Base-by-base conservation (phyloP, 2,888 invertebrate species). In the Scaptomyza parva region DNA sequence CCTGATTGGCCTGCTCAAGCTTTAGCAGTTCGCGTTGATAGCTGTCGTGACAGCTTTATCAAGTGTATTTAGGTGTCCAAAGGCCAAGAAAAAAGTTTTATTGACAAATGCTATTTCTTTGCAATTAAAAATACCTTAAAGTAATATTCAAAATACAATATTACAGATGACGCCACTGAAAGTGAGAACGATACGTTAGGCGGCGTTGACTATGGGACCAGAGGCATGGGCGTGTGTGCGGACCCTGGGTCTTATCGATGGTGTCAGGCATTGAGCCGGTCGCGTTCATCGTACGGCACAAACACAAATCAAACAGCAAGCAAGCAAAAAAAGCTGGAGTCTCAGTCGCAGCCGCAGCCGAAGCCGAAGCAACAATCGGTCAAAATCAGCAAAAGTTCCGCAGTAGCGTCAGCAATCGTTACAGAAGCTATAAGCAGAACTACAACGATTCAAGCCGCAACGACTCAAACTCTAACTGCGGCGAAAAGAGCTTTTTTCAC, bases 181-280 rank as follows among this genome's bases (percentile, higher is more conserved):
- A 60, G 86, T 93, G 94, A 95, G 94, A 94, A 95, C 94, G 95
- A 95, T 94, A 94, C 94, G 94, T 95, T 94, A 95, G 83, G 94
- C 94, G 94, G 93, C 94, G 93, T 93, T 93, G 93, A 94, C 93
- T 94, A 96, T 96, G 96, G 96, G 95, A 96, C 94, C 94, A 95
- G 95, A 96, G 96, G 96, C 94, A 96, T 96, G 96, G 96, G 96
- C 95, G 95, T 96, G 95, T 95, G 95, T 94, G 95, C 95, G 95
- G 95, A 95, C 95, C 96, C 94, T 94, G 92, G 93, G 94, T 94
- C 93, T 94, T 93, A 93, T 92, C 92, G 93, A 93, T 93, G 93
- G 93, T 93, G 93, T 92, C 92, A 93, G 93, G 92, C 92, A 92
- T 92, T 93, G 91, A 92, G 89, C 93, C 93, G 93, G 93, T 94